These are phyloP conservation scores for Karalla daura DNA, from an alignment of 2,797 vertebrate species.

Conservation along the genomic window DNA sequence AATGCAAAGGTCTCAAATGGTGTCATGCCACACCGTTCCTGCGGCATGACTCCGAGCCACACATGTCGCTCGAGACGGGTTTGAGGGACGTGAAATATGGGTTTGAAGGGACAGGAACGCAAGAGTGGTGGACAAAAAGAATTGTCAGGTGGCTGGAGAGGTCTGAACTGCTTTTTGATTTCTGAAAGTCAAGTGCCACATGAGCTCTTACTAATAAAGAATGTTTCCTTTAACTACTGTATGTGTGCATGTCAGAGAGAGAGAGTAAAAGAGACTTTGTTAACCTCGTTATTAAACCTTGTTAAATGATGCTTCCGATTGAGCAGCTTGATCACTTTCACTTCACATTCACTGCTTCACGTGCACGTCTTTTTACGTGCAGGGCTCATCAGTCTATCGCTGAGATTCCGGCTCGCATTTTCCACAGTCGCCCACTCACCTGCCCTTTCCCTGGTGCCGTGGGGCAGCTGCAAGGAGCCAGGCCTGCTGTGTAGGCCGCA, in stretches of 20 bases:
- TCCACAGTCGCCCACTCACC: conserved; percentile 70
- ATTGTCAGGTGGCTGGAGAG: conserved; percentile 8
- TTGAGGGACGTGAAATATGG: conserved; percentile 5
- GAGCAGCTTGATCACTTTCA: conserved; percentile 36
- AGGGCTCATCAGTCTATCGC: conserved; percentile 46
- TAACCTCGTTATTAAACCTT: conserved; percentile 42
- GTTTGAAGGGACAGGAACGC: background rate
- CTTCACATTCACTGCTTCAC: conserved; percentile 20
- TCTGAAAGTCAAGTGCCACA: conserved; percentile 21
- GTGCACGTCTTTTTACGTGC: conserved; percentile 16
- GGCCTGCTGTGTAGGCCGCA: conserved; percentile 56
- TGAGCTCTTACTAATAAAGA: background rate
- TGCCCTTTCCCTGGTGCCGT: conserved; percentile 61
- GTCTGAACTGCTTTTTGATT: conserved; percentile 13
- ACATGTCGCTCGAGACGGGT: conserved; percentile 19
- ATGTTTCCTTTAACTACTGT: background rate
- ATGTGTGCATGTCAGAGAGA: background rate
- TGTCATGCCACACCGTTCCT: background rate
- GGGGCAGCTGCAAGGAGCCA: conserved; percentile 60
- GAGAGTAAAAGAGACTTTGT: background rate
- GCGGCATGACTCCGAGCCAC: conserved; percentile 14
- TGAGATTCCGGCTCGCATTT: conserved; percentile 59
- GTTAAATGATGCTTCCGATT: conserved; percentile 36
- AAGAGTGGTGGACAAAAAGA: background rate
- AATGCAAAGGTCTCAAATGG: conserved; percentile 2